These are phyloP conservation scores for Elephas maximus DNA, from an alignment of 2,113 vertebrate genomes.

Conservation along the genomic window DNA sequence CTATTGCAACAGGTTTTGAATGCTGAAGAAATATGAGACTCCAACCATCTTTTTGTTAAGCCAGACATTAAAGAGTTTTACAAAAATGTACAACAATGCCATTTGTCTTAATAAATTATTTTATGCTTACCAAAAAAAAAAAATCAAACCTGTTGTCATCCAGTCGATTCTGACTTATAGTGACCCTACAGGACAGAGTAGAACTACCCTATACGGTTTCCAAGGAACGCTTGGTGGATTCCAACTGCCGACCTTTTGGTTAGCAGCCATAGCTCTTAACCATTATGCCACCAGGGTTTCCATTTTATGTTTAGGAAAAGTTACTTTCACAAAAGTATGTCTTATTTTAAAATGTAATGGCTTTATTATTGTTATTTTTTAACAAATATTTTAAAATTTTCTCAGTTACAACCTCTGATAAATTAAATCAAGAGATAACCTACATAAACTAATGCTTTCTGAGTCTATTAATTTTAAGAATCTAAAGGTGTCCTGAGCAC, in stretches of 20 bases:
- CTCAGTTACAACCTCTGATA: not conserved
- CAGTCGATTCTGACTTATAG: no score
- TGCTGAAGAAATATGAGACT: not conserved
- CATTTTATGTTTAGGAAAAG: not conserved
- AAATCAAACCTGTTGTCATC: no score
- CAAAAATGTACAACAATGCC: not conserved
- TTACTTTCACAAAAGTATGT: not conserved
- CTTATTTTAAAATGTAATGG: not conserved
- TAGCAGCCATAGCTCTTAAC: no score
- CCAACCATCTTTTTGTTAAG: not conserved
- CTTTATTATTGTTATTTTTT: not conserved
- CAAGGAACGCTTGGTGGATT: no score
- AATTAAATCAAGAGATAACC: not conserved
- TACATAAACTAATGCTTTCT: not conserved
- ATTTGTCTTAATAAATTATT: not conserved
- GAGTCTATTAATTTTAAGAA: not conserved
- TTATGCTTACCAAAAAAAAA: not conserved
- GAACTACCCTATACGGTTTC: no score
- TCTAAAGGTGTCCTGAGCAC: not conserved
- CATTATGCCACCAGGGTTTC: no score
- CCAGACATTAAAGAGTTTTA: not conserved
- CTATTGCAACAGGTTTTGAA: not conserved
- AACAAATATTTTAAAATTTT: not conserved
- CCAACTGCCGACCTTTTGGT: no score
- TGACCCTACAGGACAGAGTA: no score